Evolutionary conservation across 2,797 vertebrate genomes (phyloP), one percentile per base, ranked within the genome.

Genomic region (Numenius phaeopus): DNA sequence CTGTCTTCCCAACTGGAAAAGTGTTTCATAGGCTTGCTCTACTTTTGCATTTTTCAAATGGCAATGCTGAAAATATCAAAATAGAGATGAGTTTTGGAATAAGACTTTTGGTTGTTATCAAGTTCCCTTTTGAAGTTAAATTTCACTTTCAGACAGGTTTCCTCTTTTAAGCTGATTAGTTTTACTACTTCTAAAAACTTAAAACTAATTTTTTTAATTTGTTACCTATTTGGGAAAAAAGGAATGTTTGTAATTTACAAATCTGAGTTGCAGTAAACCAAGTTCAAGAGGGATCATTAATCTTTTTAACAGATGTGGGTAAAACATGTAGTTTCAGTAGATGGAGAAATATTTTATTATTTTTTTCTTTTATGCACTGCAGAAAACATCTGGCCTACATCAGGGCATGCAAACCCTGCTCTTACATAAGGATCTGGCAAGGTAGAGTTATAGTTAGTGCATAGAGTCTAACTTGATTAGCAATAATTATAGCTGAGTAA

Each of bases 301-400:
- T 72, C 27, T 87, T 92, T 85, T 64, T 39, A 77, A 71, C 47
- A 89, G 57, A 32, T 79, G 27, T 52, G n/a, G 32, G 46, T 30
- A 82, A 87, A 88, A 67, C 4, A 1, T 4, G 5, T 12, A n/a
- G 27, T 83, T 85, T n/a, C 16, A 37, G 46, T 57, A 50, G 34
- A 65, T 46, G 13, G 37, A 91, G 61, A 67, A 77, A 13, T 39
- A 39, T 62, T 81, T 78, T 49, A 14, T 34, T 29, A 4, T 78
- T 80, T 66, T 24, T 90, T 77, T 52, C 19, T 85, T 83, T 67
- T 75, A 78, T 19, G 22, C 27, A 62, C 9, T 32, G 67, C 13
- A 65, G 47, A 93, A 95, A 79, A 89, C 69, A 65, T 73, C 52
- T 96, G 85, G 76, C 50, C 65, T 58, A 59, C 32, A 89, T 69